A percentile compares a stretch with the other conserved stretches of the same genome.
Conservation (phyloP, 1,140 invertebrate genomes). For the Xylocopa sonorina region DNA sequence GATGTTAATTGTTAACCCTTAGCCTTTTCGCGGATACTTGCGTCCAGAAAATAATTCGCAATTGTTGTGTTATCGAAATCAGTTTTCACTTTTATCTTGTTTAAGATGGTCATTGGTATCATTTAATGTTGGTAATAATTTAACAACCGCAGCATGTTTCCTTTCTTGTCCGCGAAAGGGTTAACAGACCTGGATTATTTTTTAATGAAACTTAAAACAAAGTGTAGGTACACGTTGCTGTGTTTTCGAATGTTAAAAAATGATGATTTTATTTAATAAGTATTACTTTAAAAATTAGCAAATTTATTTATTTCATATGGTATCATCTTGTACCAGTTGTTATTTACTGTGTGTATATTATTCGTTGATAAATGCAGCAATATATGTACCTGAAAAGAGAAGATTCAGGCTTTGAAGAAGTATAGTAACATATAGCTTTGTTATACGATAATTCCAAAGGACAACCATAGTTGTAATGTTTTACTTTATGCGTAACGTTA, state of each 20-base stretch:
- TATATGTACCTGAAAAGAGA: background rate
- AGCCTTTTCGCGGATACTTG: no score
- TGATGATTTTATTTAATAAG: slow-evolving; percentile 18
- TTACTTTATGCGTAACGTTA: slow-evolving; percentile 3
- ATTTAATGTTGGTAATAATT: no score
- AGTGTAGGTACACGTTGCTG: background rate
- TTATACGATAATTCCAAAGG: slow-evolving; percentile 44
- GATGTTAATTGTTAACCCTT: background rate
- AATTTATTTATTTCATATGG: slow-evolving; percentile 28
- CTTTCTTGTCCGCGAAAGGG: no score
- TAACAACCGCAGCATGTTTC: no score
- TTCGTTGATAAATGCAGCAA: slow-evolving; percentile 13
- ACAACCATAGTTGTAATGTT: slow-evolving; percentile 19
- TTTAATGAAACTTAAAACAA: background rate
- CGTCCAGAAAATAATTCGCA: no score
- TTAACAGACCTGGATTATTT: background rate
- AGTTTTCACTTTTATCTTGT: no score
- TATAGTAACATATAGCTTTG: background rate
- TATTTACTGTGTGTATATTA: slow-evolving; percentile 14
- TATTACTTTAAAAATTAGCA: slow-evolving; percentile 13
- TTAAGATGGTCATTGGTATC: no score
- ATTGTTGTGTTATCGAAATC: no score
- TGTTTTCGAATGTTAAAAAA: slow-evolving; percentile 8
- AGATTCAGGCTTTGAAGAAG: slow-evolving; percentile 4
- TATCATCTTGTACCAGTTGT: background rate